Percentiles rank a stretch among this genome's conserved stretches.
These are phyloP conservation scores for Oreortyx pictus DNA, from an alignment of 2,797 vertebrate species.

Conservation along the genomic window DNA sequence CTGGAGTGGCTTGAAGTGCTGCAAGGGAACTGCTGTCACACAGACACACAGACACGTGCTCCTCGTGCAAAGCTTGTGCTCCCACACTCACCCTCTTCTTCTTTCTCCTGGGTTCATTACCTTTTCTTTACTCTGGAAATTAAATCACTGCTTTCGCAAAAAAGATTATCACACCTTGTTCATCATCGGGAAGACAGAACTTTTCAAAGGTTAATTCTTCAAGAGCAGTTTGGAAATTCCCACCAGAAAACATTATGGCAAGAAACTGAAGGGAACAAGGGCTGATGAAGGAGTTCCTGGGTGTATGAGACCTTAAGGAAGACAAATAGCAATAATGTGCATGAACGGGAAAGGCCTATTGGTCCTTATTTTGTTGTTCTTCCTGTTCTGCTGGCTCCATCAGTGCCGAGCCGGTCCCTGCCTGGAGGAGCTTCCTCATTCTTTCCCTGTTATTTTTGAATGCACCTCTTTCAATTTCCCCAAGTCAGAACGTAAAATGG, in stretches of 20 bases:
- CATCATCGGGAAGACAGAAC: not conserved
- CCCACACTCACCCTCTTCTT: not conserved
- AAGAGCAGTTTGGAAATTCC: not conserved
- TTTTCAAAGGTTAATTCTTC: not conserved
- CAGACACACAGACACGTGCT: not conserved
- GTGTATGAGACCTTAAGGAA: not conserved
- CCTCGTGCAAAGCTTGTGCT: not conserved
- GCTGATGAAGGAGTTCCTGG: not conserved
- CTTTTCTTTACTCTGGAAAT: not conserved
- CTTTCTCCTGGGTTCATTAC: not conserved
- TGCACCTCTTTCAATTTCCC: not conserved
- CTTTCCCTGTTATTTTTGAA: not conserved
- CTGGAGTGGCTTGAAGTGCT: not conserved
- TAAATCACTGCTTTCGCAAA: not conserved
- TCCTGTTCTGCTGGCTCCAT: conserved; percentile 38
- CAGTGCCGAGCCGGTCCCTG: not conserved
- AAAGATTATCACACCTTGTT: not conserved
- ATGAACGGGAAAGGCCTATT: conserved; percentile 3
- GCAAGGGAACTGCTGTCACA: not conserved
- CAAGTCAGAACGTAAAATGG: not conserved
- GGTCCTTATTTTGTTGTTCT: not conserved
- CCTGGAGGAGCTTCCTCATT: conserved; percentile 52
- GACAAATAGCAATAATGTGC: not conserved
- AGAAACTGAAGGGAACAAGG: not conserved
- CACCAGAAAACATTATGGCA: not conserved